Conservation (phyloP, 2,888 invertebrate species). For the Xiphydria camelus region DNA sequence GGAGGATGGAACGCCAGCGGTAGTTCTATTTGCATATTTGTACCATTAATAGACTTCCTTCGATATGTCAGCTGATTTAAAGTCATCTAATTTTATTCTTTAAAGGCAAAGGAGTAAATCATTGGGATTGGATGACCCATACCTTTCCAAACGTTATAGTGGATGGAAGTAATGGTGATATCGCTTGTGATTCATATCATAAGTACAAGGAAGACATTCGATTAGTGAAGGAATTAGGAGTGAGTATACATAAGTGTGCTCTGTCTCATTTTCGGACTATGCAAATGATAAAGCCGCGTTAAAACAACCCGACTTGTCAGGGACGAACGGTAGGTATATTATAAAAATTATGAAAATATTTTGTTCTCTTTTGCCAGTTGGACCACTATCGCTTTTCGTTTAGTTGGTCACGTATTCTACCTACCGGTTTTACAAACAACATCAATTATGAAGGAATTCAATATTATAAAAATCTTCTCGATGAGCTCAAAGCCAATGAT, state of each 20-base stretch:
- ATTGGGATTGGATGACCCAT: conserved; percentile 66
- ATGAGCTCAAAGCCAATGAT: conserved; percentile 61
- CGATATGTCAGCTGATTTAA: background rate
- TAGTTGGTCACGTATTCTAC: conserved; percentile 60
- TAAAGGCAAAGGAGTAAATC: conserved; percentile 68
- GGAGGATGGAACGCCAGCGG: conserved; percentile 67
- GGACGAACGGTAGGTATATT: no score
- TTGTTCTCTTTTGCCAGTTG: conserved; percentile 36
- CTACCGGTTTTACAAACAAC: conserved; percentile 52
- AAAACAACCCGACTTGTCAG: no score
- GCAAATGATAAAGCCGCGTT: no score
- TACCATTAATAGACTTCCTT: background rate
- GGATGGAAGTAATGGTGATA: conserved; percentile 65
- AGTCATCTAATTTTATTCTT: conserved; percentile 24
- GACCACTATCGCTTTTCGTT: conserved; percentile 53
- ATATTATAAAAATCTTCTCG: conserved; percentile 59
- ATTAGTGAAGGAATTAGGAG: conserved; percentile 23
- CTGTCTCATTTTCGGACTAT: background rate
- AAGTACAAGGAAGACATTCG: conserved; percentile 61
- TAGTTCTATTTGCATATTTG: conserved; percentile 45
- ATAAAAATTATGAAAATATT: background rate
- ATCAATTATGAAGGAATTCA: conserved; percentile 55
- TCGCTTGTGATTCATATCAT: conserved; percentile 73
- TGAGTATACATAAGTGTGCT: conserved; percentile 12
- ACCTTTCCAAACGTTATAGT: conserved; percentile 60